These are phyloP conservation scores for Blastomussa wellsi DNA, from an alignment of 92 coral and sea anemone genomes.

Conservation along the genomic window DNA sequence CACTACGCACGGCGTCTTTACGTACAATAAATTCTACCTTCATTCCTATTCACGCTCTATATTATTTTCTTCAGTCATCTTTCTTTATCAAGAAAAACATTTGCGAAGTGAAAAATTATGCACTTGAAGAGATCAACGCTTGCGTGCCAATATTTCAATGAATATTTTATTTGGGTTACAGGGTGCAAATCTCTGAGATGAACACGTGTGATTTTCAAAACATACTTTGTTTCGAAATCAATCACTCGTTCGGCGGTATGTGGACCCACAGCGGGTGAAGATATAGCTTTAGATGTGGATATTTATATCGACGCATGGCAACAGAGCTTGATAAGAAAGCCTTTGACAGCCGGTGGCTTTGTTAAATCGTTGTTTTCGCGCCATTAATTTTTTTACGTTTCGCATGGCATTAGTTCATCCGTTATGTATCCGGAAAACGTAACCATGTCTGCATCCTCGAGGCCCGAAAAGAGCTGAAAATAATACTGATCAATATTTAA, in stretches of 20 bases:
- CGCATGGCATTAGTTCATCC: neutral
- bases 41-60: neutral
- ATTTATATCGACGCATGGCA: neutral
- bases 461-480: neutral
- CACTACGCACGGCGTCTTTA: neutral
- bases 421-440: neutral
- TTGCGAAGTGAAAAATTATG: neutral
- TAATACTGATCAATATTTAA: neutral
- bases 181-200: conserved; percentile 15
- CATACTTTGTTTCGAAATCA: conserved; percentile 14
- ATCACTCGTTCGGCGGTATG: neutral
- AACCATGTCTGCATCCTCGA: neutral
- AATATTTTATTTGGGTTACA: neutral
- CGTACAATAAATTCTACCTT: neutral
- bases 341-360: neutral
- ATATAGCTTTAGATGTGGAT: neutral
- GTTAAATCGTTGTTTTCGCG: neutral
- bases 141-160: neutral
- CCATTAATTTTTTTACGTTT: neutral
- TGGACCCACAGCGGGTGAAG: neutral
- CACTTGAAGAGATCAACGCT: neutral
- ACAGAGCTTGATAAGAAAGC: neutral
- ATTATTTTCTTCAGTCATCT: neutral
- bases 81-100: neutral
- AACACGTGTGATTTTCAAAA: conserved; percentile 24